Conservation (phyloP, 30 jellyfish, hydroid and myxozoan species). For the Clytia hemisphaerica region DNA sequence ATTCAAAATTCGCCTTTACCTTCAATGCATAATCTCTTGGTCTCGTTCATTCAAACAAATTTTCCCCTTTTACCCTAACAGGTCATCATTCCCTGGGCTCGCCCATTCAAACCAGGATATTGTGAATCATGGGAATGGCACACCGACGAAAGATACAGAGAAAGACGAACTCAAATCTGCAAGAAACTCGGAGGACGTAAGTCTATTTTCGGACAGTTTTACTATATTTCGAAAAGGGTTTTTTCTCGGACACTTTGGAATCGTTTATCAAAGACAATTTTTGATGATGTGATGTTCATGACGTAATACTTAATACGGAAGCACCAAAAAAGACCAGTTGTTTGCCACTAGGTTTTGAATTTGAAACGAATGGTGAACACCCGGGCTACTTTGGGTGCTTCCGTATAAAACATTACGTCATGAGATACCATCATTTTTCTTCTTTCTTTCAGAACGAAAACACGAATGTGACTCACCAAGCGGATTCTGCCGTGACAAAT, state of each 20-base stretch:
- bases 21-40: not conserved
- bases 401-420: too few species aligned
- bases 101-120: conserved; percentile 94
- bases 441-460: conserved; percentile 40
- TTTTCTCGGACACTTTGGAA: too few species aligned
- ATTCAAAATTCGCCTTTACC: too few species aligned
- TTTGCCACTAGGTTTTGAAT: too few species aligned
- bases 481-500: conserved; percentile 85
- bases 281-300: too few species aligned
- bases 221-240: too few species aligned
- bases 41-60: not conserved
- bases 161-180: conserved; percentile 69
- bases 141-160: conserved; percentile 75
- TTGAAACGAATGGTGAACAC: too few species aligned
- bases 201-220: not conserved
- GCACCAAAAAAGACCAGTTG: too few species aligned
- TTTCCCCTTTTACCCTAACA: not conserved
- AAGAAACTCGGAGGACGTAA: conserved; percentile 80
- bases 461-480: conserved; percentile 90
- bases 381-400: too few species aligned
- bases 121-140: conserved; percentile 99
- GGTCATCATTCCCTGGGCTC: conserved; percentile 85
- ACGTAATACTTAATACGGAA: too few species aligned
- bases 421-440: too few species aligned
- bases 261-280: too few species aligned